These are phyloP conservation scores for Parazoanthus swiftii DNA, from an alignment of 92 coral and sea anemone genomes.

Conservation along the genomic window DNA sequence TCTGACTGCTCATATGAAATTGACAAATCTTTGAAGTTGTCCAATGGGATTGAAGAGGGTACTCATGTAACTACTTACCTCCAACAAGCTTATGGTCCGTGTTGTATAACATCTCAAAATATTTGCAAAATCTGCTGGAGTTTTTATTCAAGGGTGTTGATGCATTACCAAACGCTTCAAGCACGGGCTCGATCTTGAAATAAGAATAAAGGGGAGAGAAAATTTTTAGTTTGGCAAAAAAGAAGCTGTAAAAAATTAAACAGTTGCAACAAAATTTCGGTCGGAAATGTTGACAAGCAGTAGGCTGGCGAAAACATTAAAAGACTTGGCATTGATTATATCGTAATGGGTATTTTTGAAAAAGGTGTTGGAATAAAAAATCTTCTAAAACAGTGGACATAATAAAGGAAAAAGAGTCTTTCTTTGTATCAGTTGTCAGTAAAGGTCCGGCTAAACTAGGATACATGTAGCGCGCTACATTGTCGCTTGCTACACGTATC, in stretches of 20 bases:
- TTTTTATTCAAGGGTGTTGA: constrained; percentile 54
- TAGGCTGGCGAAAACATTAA: neutral
- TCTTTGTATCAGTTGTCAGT: no score
- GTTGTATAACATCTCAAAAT: constrained; percentile 61
- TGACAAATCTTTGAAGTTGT: no score
- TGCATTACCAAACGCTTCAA: constrained; percentile 86
- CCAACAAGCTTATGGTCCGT: constrained; percentile 58
- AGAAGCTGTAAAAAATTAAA: neutral
- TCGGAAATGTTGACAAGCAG: neutral
- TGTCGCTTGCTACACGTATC: no score
- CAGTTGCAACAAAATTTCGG: no score
- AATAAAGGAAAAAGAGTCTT: no score
- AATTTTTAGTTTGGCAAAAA: neutral
- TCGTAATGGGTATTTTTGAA: no score
- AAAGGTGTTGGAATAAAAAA: no score
- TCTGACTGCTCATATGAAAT: no score
- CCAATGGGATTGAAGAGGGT: neutral
- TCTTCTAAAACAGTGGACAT: no score
- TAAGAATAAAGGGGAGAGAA: neutral
- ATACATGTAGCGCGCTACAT: no score
- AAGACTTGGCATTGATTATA: neutral
- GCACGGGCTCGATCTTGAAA: constrained; percentile 48
- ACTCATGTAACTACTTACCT: constrained; percentile 46
- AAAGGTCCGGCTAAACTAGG: no score
- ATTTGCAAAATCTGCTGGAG: constrained; percentile 69